Base-by-base conservation (phyloP, 2,888 invertebrate genomes). In the Netelia melanura region DNA sequence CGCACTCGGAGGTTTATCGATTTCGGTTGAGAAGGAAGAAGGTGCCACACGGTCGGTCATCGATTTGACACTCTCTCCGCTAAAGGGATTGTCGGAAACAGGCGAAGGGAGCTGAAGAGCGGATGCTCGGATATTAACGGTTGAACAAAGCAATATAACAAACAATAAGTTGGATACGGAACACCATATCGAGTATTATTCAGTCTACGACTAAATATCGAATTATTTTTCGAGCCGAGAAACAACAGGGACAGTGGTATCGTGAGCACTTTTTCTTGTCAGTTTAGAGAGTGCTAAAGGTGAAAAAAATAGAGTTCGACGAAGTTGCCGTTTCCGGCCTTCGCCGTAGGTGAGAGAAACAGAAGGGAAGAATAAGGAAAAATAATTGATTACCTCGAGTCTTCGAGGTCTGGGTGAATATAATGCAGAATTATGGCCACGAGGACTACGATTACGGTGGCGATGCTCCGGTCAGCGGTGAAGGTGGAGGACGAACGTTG, bases 391-490 rank as follows among this genome's bases (percentile, higher is more conserved):
- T 3, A 68, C 61, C 43, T 38, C 30, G 58, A 64, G 25, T 43
- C 5, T 44, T 56, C 14, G 38, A 30, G 65, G 48, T 75, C 30
- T 58, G 65, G 56, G 70, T 78, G 17, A 80, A 52, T 68, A 81
- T 68, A 82, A 93, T 93, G 93, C 91, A 92, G 89, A 92, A 93
- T 82, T 93, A 91, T 89, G 91, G 90, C 48, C 91, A 91, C 85
- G 91, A 92, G 83, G 90, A 90, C 3, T 92, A 91, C 86, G 87
- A 90, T 71, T 91, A 91, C 25, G 90, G 89, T 75, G 83, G 80
- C 3, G 88, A 87, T 30, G 82, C 56, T 54, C 65, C 81, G 17
- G 67, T 44, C 61, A 72, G 65, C 14, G 86, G 64, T 25, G 86
- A 84, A 78, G 86, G 84, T 62, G 68, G 76, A 17, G 89, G 88